Percentiles rank a stretch among this genome's conserved stretches.
These are phyloP conservation scores for Chaetophractus vellerosus DNA, from an alignment of 2,797 vertebrate genomes.

Conservation along the genomic window DNA sequence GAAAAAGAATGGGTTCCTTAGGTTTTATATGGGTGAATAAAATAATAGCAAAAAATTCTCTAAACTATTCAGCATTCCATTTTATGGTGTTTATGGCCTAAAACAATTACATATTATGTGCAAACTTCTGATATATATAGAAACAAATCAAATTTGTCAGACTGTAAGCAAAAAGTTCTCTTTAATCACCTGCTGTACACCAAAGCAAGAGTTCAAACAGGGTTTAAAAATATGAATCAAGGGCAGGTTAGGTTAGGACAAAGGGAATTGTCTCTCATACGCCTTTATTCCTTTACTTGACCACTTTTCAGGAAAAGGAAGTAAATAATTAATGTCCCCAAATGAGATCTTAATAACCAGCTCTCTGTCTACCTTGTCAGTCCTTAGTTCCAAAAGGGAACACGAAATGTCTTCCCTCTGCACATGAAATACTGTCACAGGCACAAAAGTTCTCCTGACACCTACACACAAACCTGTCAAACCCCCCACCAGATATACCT, in stretches of 20 bases:
- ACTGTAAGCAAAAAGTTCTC: slow-evolving; percentile 66
- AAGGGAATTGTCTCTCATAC: slow-evolving; percentile 63
- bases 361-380: slow-evolving; percentile 26
- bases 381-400: slow-evolving; percentile 42
- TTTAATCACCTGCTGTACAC: slow-evolving; percentile 77
- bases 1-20: slow-evolving; percentile 19
- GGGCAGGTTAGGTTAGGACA: not conserved
- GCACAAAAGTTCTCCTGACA: slow-evolving; percentile 54
- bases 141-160: not conserved
- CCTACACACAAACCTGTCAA: slow-evolving; percentile 33
- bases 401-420: not conserved
- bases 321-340: slow-evolving; percentile 60
- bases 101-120: slow-evolving; percentile 34
- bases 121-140: slow-evolving; percentile 78
- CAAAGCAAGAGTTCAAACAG: slow-evolving; percentile 39
- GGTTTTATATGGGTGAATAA: slow-evolving; percentile 29
- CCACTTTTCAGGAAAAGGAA: slow-evolving; percentile 17
- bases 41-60: slow-evolving; percentile 24
- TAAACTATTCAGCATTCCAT: slow-evolving; percentile 25
- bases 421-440: not conserved
- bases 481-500: not conserved
- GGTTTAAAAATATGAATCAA: not conserved
- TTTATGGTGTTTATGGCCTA: slow-evolving; percentile 55
- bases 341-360: slow-evolving; percentile 57
- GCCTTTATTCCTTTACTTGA: slow-evolving; percentile 49